Evolutionary conservation across 2,797 vertebrate genomes (phyloP).

Genomic region (Sciaenops ocellatus): DNA sequence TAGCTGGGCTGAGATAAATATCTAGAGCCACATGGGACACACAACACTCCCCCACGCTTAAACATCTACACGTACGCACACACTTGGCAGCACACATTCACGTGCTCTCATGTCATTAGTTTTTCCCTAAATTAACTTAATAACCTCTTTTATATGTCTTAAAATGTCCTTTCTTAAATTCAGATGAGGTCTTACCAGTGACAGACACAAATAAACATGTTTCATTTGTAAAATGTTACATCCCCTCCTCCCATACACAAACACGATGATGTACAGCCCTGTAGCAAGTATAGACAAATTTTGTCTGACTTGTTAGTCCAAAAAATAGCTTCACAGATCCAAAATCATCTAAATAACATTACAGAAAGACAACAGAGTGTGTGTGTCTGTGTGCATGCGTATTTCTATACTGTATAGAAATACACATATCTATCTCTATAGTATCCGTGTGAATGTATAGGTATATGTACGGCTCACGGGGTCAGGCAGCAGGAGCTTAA

Average conservation of each 20-base stretch:
- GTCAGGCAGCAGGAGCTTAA: neutral
- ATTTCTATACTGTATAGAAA: neutral
- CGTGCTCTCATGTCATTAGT: constrained; percentile 9
- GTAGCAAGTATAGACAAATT: constrained; percentile 6
- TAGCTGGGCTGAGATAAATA: constrained; percentile 65
- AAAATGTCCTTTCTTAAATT: constrained; percentile 21
- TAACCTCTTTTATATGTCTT: constrained; percentile 21
- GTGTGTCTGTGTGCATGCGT: neutral
- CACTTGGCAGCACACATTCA: constrained; percentile 9
- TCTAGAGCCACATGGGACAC: constrained; percentile 41
- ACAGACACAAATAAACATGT: constrained; percentile 7
- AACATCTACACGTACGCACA: neutral
- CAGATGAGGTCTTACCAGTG: constrained; percentile 19
- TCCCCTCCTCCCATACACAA: neutral
- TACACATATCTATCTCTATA: neutral
- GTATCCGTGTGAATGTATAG: neutral
- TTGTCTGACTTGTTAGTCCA: neutral
- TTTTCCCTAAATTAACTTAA: constrained; percentile 42
- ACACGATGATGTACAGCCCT: neutral
- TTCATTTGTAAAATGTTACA: constrained; percentile 16
- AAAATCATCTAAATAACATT: constrained; percentile 5
- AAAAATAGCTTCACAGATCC: neutral
- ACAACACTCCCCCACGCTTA: constrained; percentile 8
- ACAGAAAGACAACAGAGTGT: neutral
- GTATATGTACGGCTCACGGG: constrained; percentile 13